phyloP scores from a whole-genome alignment of 2,797 vertebrate species.

The Meriones psammophilus region DNA sequence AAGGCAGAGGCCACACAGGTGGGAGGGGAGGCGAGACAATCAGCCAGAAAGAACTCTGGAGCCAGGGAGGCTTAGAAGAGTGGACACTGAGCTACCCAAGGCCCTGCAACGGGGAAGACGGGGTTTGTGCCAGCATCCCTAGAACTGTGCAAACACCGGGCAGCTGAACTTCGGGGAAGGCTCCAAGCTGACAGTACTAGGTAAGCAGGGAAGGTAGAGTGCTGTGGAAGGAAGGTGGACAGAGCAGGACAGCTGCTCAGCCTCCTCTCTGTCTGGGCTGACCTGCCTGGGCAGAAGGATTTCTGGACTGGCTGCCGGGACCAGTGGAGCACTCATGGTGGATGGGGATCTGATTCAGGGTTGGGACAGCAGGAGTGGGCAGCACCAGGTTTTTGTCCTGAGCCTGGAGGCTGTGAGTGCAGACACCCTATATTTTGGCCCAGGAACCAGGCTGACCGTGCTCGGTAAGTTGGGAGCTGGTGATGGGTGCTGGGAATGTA shows the following conservation, averaged over 20 bases:
- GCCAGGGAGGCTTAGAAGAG: neutral
- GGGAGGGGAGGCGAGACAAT: too few relatives aligned
- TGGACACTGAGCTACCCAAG: neutral
- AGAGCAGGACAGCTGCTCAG: neutral
- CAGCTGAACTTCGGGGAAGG: constrained; percentile 76
- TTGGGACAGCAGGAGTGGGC: neutral
- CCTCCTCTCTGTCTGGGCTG: neutral
- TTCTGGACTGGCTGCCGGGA: neutral
- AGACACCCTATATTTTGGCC: constrained; percentile 81
- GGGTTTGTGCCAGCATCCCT: constrained; percentile 52
- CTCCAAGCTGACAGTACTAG: constrained; percentile 80
- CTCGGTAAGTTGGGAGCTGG: constrained; percentile 83
- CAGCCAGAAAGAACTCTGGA: neutral
- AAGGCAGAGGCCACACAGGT: neutral
- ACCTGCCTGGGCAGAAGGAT: neutral
- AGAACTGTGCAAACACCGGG: constrained; percentile 59
- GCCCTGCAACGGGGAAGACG: fast-evolving
- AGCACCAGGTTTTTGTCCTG: constrained; percentile 66
- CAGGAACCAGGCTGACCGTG: constrained; percentile 86
- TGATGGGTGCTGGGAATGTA: fast-evolving
- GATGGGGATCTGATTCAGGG: neutral
- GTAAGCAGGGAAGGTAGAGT: constrained; percentile 68
- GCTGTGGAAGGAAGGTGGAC: neutral
- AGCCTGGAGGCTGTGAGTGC: constrained; percentile 61
- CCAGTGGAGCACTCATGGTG: too few relatives aligned